Conservation (phyloP, 2,113 vertebrate genomes). For the Amphiprion percula region DNA sequence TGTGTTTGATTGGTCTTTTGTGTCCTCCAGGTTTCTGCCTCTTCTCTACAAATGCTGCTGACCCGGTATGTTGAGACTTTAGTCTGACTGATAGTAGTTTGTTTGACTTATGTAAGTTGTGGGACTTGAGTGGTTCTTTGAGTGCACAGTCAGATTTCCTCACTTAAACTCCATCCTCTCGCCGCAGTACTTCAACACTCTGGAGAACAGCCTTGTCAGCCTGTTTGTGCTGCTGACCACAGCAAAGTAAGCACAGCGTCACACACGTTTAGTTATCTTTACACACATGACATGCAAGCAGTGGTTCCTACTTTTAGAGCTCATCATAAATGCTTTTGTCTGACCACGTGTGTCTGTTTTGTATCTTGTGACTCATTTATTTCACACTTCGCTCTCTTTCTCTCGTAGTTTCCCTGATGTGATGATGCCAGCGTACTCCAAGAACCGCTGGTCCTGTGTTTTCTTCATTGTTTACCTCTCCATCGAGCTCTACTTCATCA, state of each 20-base stretch:
- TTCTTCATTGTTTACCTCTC: conserved; percentile 99
- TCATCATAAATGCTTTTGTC: background rate
- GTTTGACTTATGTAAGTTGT: conserved; percentile 6
- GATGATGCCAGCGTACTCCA: conserved; percentile 98
- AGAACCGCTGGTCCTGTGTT: conserved; percentile 94
- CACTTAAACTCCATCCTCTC: conserved; percentile 33
- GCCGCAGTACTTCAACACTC: conserved; percentile 93
- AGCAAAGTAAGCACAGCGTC: conserved; percentile 91
- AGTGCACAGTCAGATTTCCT: conserved; percentile 36
- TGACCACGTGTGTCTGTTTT: background rate
- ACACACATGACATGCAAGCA: conserved; percentile 14
- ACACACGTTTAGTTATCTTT: background rate
- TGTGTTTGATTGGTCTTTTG: conserved; percentile 9
- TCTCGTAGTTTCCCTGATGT: conserved; percentile 94
- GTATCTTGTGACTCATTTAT: background rate
- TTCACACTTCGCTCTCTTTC: conserved; percentile 5
- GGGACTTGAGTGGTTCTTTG: conserved; percentile 1
- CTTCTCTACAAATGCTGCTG: conserved; percentile 92
- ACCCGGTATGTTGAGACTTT: conserved; percentile 88
- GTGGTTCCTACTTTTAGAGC: conserved; percentile 32
- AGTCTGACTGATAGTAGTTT: conserved; percentile 15
- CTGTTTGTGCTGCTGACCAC: conserved; percentile 98
- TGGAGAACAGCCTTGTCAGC: conserved; percentile 97
- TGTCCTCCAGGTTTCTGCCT: conserved; percentile 92
- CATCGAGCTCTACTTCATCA: conserved; percentile 99